phyloP scores from a whole-genome alignment of 2,797 vertebrate genomes.

The Phoeniculus purpureus region DNA sequence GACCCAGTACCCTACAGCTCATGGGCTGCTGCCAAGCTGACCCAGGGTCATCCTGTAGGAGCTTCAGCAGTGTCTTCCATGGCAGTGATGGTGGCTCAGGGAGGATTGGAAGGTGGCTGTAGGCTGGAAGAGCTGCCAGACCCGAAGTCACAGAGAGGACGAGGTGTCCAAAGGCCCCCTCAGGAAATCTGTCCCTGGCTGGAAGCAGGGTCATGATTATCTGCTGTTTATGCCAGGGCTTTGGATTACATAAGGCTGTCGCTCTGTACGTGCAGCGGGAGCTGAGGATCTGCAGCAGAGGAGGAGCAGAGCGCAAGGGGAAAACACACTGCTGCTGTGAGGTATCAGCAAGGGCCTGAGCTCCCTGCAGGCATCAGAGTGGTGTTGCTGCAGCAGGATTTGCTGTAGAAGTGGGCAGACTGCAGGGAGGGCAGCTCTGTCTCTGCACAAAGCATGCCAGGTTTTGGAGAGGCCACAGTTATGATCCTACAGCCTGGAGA shows the following conservation, averaged over 20 bases:
- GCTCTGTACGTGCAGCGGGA: not conserved
- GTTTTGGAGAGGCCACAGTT: not conserved
- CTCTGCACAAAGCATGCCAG: not conserved
- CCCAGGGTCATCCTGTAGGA: not conserved
- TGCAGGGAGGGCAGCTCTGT: not conserved
- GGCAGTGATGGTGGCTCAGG: not conserved
- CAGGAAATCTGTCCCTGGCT: slow-evolving; percentile 33
- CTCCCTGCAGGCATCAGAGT: not conserved
- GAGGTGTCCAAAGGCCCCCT: not conserved
- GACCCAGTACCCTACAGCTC: not conserved
- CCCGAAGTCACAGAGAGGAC: not conserved
- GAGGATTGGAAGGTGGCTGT: not conserved
- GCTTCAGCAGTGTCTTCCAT: fast-evolving
- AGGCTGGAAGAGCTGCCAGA: not conserved
- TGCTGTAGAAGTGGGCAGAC: not conserved
- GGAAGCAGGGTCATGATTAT: slow-evolving; percentile 16
- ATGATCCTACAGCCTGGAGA: fast-evolving
- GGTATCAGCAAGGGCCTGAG: not conserved
- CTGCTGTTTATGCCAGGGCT: slow-evolving; percentile 47
- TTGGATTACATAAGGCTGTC: slow-evolving; percentile 56
- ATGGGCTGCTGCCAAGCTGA: not conserved
- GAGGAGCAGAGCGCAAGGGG: slow-evolving; percentile 37
- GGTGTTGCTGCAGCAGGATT: not conserved
- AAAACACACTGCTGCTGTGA: not conserved
- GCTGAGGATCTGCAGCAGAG: slow-evolving; percentile 38